Conservation (phyloP, 2,888 invertebrate species). For the Pyrrhosoma nymphula region DNA sequence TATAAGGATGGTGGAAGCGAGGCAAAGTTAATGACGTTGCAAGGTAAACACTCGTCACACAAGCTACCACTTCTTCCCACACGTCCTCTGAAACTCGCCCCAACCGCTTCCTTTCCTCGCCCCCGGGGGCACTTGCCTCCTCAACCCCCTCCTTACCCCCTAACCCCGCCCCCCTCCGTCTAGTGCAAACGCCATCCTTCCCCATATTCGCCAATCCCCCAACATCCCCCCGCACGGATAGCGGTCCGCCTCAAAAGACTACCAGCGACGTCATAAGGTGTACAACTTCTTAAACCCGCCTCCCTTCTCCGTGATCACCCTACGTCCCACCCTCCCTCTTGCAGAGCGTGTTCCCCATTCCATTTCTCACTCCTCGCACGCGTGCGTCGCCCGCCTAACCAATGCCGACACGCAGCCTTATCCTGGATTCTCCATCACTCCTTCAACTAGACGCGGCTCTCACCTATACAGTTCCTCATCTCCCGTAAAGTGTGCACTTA, state of each 20-base stretch:
- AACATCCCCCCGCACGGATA: neutral
- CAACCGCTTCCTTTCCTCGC: neutral
- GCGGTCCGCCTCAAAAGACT: conserved; percentile 53
- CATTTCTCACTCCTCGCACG: neutral
- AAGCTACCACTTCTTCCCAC: conserved; percentile 49
- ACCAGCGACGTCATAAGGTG: conserved; percentile 21
- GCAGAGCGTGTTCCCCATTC: no score
- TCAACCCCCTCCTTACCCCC: neutral
- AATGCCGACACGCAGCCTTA: neutral
- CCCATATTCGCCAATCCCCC: neutral
- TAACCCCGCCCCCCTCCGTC: neutral
- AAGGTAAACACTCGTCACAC: conserved; percentile 66
- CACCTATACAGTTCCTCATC: neutral
- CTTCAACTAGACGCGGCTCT: neutral
- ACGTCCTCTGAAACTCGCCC: neutral
- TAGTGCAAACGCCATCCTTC: neutral
- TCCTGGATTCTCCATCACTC: neutral
- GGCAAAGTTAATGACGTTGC: conserved; percentile 66
- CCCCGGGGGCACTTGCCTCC: neutral
- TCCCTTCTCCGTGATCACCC: neutral
- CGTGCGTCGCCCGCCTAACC: neutral
- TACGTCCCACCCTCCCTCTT: no score
- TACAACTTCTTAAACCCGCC: neutral
- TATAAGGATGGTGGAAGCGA: neutral
- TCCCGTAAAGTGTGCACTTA: neutral